phyloP scores from a whole-genome alignment of 1,140 invertebrate genomes.

The Micrasema minimum region DNA sequence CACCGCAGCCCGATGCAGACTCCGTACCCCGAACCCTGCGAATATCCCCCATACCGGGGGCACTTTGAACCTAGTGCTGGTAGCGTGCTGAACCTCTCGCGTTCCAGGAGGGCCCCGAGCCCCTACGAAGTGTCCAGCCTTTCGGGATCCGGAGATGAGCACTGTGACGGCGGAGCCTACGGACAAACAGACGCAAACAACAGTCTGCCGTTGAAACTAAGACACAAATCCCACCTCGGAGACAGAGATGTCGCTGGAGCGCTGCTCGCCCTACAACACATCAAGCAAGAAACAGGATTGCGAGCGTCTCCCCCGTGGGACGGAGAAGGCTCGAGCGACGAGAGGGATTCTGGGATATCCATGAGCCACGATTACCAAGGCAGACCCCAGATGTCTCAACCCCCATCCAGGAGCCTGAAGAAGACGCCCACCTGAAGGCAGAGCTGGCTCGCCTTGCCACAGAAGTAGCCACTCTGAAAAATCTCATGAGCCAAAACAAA shows the following conservation, averaged over 20 bases:
- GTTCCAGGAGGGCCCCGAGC: slow-evolving; percentile 69
- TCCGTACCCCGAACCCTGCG: slow-evolving; percentile 63
- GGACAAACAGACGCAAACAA: slow-evolving; percentile 62
- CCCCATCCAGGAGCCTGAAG: slow-evolving; percentile 66
- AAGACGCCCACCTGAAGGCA: slow-evolving; percentile 80
- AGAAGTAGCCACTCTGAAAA: slow-evolving; percentile 91
- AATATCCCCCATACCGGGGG: slow-evolving; percentile 58
- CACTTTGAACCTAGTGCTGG: slow-evolving; percentile 66
- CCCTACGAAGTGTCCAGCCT: slow-evolving; percentile 77
- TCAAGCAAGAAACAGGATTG: slow-evolving; percentile 82
- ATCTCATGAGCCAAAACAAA: slow-evolving; percentile 71
- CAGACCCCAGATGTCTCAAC: slow-evolving; percentile 56
- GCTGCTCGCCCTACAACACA: slow-evolving; percentile 80
- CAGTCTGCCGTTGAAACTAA: slow-evolving; percentile 84
- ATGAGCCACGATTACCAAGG: slow-evolving; percentile 71
- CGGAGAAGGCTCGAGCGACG: slow-evolving; percentile 85
- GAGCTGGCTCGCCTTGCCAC: slow-evolving; percentile 88
- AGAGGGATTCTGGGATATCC: slow-evolving; percentile 88
- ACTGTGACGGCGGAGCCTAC: slow-evolving; percentile 63
- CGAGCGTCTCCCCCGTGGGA: slow-evolving; percentile 84
- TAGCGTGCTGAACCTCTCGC: slow-evolving; percentile 75
- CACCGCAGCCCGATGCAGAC: slow-evolving; percentile 65
- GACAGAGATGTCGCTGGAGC: slow-evolving; percentile 87
- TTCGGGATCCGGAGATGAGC: slow-evolving; percentile 78
- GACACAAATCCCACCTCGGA: slow-evolving; percentile 91